phyloP scores from a whole-genome alignment of 2,888 invertebrate genomes.

The Brenthis hecate region DNA sequence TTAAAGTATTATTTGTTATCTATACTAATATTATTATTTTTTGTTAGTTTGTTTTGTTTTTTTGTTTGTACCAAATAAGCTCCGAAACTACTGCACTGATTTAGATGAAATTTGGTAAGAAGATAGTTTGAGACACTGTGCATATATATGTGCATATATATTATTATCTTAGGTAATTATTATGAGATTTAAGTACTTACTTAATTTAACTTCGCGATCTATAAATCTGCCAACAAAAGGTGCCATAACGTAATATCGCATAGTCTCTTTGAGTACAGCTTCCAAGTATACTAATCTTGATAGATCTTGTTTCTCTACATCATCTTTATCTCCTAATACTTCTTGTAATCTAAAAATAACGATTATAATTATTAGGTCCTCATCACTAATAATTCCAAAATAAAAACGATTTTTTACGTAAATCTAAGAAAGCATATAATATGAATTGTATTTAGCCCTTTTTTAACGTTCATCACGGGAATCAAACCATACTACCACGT shows the following conservation, averaged over 20 bases:
- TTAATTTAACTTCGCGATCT: slow-evolving; percentile 44
- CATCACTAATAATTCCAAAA: too few species aligned
- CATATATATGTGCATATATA: too few species aligned
- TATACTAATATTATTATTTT: too few species aligned
- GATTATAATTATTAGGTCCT: too few species aligned
- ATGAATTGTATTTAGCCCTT: slow-evolving; percentile 21
- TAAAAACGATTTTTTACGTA: background rate
- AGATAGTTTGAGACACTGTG: too few species aligned
- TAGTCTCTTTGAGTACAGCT: slow-evolving; percentile 48
- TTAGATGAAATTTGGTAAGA: too few species aligned
- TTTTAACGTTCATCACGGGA: too few species aligned
- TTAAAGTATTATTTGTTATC: background rate
- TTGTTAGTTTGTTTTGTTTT: too few species aligned
- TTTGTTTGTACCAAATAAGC: too few species aligned
- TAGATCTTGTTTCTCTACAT: slow-evolving; percentile 46
- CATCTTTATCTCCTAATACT: slow-evolving; percentile 42
- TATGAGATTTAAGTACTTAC: slow-evolving; percentile 34
- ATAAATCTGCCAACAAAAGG: slow-evolving; percentile 41
- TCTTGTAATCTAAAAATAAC: slow-evolving; percentile 30
- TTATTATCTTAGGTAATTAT: background rate
- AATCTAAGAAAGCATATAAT: background rate
- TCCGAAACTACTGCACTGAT: too few species aligned
- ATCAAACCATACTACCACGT: too few species aligned
- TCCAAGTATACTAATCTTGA: slow-evolving; percentile 47
- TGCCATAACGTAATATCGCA: slow-evolving; percentile 45